A percentile compares a stretch with the other conserved stretches of the same genome.
phyloP scores from a whole-genome alignment of 1,140 invertebrate genomes.

The Macrocentrus cingulum region DNA sequence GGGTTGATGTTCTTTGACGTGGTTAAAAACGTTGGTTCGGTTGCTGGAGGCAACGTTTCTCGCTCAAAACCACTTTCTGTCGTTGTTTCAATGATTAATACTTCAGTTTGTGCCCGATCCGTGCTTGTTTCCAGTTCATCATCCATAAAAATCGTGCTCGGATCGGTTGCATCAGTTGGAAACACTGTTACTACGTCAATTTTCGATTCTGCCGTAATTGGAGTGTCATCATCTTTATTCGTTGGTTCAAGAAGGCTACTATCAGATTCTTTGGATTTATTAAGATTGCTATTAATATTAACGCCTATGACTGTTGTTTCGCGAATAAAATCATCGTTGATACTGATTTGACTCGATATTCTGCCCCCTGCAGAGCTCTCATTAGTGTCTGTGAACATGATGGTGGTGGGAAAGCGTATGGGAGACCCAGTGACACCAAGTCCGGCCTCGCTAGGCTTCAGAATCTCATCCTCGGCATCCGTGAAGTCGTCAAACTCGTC shows the following conservation, averaged over 20 bases:
- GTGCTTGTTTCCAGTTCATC: conserved; percentile 32
- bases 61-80: conserved; percentile 6
- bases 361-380: conserved; percentile 34
- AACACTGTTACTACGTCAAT: neutral
- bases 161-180: neutral
- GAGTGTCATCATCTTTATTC: neutral
- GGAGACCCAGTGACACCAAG: conserved; percentile 36
- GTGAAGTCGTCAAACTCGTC: conserved; percentile 38
- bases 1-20: conserved; percentile 6
- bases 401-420: neutral
- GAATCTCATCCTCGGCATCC: conserved; percentile 44
- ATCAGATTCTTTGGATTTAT: conserved; percentile 12
- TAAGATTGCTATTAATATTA: conserved; percentile 7
- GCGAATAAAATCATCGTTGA: conserved; percentile 43
- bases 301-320: conserved; percentile 42
- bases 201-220: neutral
- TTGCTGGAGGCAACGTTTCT: neutral
- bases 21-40: neutral
- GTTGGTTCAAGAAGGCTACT: no score
- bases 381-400: conserved; percentile 19
- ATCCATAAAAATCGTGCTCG: neutral
- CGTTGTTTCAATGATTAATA: conserved; percentile 29
- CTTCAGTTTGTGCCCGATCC: no score
- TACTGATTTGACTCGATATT: conserved; percentile 44
- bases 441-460: conserved; percentile 49